phyloP scores from a whole-genome alignment of 1,140 invertebrate species.

The Ips nitidus region DNA sequence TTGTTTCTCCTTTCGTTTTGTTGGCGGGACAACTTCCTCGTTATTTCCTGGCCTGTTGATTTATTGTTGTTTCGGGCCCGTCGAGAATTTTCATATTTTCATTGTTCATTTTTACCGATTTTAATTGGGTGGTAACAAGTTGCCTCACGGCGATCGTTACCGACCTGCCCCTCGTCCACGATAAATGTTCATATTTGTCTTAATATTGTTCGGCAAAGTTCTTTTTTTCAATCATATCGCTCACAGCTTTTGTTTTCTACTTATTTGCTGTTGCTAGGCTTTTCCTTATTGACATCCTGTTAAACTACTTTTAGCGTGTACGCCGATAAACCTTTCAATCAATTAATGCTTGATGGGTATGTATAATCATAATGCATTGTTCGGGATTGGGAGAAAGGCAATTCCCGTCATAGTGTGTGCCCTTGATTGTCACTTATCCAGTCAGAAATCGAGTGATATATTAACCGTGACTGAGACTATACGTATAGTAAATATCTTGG shows the following conservation, averaged over 20 bases:
- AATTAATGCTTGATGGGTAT: too few species aligned
- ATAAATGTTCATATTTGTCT: conserved; percentile 20
- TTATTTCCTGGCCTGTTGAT: conserved; percentile 17
- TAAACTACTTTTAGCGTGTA: too few species aligned
- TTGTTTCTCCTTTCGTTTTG: conserved; percentile 19
- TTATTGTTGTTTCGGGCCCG: conserved; percentile 17
- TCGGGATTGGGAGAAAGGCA: too few species aligned
- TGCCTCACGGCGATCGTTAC: conserved; percentile 19
- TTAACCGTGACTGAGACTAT: too few species aligned
- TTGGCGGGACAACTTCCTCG: conserved; percentile 18
- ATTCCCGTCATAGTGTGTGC: too few species aligned
- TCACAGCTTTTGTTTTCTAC: not conserved
- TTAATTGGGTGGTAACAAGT: conserved; percentile 29
- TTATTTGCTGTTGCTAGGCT: not conserved
- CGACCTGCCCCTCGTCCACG: not conserved
- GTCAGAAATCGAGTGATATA: too few species aligned
- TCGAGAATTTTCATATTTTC: conserved; percentile 27
- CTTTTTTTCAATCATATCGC: not conserved
- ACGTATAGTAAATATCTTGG: too few species aligned
- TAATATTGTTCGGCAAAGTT: not conserved
- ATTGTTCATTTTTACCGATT: conserved; percentile 21
- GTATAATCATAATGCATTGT: too few species aligned
- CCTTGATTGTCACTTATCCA: too few species aligned
- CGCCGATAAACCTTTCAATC: too few species aligned
- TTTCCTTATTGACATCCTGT: too few species aligned